Conservation (phyloP, 2,113 vertebrate genomes). For the Pseudolaguvia tuberculata region DNA sequence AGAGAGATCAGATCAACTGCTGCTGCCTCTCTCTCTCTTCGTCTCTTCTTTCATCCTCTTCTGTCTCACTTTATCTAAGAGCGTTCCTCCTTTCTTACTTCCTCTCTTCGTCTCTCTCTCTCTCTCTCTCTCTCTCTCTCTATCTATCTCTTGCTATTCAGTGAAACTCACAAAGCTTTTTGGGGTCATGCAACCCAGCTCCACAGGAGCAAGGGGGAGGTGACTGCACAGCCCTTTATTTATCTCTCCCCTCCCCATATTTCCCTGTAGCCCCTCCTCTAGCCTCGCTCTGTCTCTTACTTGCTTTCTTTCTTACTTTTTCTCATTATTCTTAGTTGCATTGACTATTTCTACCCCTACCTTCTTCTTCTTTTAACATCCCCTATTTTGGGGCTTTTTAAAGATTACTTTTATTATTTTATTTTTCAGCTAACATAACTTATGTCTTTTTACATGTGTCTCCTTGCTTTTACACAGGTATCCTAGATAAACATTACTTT, state of each 20-base stretch:
- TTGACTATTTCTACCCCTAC: conserved; percentile 63
- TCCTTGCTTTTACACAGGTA: conserved; percentile 46
- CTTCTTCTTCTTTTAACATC: conserved; percentile 38
- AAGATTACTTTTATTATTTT: conserved; percentile 45
- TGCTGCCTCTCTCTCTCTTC: conserved; percentile 35
- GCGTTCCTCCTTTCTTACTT: conserved; percentile 39
- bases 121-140: conserved; percentile 52
- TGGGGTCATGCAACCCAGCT: conserved; percentile 64
- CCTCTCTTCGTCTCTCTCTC: conserved; percentile 40
- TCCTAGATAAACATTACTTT: conserved; percentile 15
- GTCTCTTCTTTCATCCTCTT: conserved; percentile 40
- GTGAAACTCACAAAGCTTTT: conserved; percentile 69
- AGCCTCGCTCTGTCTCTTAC: conserved; percentile 57
- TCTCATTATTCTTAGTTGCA: conserved; percentile 67
- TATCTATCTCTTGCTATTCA: conserved; percentile 56
- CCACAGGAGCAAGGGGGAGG: conserved; percentile 68
- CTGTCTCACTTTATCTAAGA: conserved; percentile 45
- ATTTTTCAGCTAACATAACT: conserved; percentile 44
- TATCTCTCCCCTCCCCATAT: conserved; percentile 67
- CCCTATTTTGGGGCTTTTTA: conserved; percentile 37
- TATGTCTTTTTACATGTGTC: conserved; percentile 49
- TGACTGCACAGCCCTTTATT: conserved; percentile 58
- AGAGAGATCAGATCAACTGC: conserved; percentile 42
- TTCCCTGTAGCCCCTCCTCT: conserved; percentile 47
- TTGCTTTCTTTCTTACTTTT: conserved; percentile 55